phyloP scores from a whole-genome alignment of 2,888 invertebrate species.

The Gerosis bhagava region DNA sequence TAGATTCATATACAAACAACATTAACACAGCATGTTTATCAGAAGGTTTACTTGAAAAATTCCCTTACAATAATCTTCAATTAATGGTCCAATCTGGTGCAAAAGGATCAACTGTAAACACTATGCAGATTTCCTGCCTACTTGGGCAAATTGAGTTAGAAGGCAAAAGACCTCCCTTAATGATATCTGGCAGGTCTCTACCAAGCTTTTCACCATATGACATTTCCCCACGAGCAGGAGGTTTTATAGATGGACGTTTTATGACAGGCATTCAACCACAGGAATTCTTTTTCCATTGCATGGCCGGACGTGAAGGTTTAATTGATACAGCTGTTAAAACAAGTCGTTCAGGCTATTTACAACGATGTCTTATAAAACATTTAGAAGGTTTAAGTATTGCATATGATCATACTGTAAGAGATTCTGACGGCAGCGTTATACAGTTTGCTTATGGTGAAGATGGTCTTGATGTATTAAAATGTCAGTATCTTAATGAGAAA shows the following conservation, averaged over 20 bases:
- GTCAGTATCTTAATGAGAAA: constrained; percentile 90
- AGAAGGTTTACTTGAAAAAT: constrained; percentile 91
- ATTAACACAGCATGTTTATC: constrained; percentile 95
- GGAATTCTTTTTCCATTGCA: constrained; percentile 99
- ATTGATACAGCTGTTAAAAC: constrained; percentile 99
- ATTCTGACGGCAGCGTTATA: constrained; percentile 95
- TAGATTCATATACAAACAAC: constrained; percentile 94
- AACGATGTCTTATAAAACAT: constrained; percentile 98
- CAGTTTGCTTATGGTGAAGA: constrained; percentile 98
- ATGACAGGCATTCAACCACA: constrained; percentile 99
- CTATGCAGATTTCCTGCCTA: constrained; percentile 98
- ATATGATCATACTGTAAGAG: constrained; percentile 97
- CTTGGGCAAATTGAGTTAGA: constrained; percentile 99
- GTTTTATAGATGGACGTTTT: constrained; percentile 97
- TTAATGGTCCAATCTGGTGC: constrained; percentile 99
- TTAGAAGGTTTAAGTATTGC: constrained; percentile 96
- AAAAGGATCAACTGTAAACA: constrained; percentile 98
- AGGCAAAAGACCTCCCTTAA: constrained; percentile 97
- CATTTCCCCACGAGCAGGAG: constrained; percentile 95
- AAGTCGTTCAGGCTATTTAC: constrained; percentile 98
- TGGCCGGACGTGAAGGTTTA: constrained; percentile 99
- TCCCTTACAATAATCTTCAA: constrained; percentile 98
- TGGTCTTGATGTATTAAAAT: constrained; percentile 94
- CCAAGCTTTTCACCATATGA: constrained; percentile 96
- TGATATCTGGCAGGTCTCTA: constrained; percentile 95